A percentile compares a stretch with the other conserved stretches of the same genome.
Evolutionary conservation across 2,888 invertebrate genomes (phyloP).

Genomic region (Cephalotes varians): DNA sequence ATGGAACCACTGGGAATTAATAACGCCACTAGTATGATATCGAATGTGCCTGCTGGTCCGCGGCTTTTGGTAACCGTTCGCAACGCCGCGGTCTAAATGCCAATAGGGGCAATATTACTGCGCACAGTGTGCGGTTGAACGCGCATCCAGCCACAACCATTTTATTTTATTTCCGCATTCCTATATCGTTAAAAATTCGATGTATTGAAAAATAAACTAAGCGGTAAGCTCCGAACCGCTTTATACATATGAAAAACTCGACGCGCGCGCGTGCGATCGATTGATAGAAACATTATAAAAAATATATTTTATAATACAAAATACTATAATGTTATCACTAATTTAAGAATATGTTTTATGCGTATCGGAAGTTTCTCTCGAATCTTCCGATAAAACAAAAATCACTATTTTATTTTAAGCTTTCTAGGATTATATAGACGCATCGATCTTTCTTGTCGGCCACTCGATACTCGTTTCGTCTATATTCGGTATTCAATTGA

Average conservation of each 20-base stretch:
- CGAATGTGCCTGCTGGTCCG: slow-evolving; percentile 50
- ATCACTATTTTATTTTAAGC: slow-evolving; percentile 24
- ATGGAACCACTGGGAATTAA: slow-evolving; percentile 62
- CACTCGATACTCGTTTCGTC: slow-evolving; percentile 37
- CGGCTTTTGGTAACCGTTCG: slow-evolving; percentile 51
- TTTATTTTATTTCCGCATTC: slow-evolving; percentile 39
- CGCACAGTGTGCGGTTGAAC: slow-evolving; percentile 43
- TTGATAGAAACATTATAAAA: neutral
- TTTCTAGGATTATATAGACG: slow-evolving; percentile 4
- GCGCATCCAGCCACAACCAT: slow-evolving; percentile 37
- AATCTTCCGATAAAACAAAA: neutral
- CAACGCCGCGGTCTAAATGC: slow-evolving; percentile 54
- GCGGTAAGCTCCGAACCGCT: neutral
- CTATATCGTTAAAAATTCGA: slow-evolving; percentile 35
- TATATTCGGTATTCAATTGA: slow-evolving; percentile 46
- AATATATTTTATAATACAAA: too few relatives aligned
- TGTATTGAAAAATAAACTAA: slow-evolving; percentile 6
- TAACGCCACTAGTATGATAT: slow-evolving; percentile 60
- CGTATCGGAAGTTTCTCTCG: neutral
- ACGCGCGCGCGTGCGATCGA: too few relatives aligned
- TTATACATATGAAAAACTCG: neutral
- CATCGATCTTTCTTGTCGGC: slow-evolving; percentile 42
- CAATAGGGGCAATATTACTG: slow-evolving; percentile 50
- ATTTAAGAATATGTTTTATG: neutral
- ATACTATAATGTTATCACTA: neutral